Conservation (phyloP, 1,140 invertebrate genomes). For the Coelopa frigida region DNA sequence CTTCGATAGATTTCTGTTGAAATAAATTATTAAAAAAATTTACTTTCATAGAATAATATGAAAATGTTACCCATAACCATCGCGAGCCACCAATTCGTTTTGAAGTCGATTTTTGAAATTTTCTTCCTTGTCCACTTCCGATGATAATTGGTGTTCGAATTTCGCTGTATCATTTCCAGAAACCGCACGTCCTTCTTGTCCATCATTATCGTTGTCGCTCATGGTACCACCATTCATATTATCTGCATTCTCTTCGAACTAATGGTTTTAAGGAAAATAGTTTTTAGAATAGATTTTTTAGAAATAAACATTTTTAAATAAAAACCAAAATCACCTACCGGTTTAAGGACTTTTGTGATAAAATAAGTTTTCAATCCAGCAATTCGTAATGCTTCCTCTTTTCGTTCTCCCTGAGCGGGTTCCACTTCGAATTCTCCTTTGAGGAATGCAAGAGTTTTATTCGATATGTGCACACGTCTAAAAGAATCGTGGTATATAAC, state of each 20-base stretch:
- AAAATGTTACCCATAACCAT: slow-evolving; percentile 60
- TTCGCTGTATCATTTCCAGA: slow-evolving; percentile 17
- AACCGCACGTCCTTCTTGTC: slow-evolving; percentile 33
- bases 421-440: slow-evolving; percentile 93
- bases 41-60: neutral
- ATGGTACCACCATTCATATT: slow-evolving; percentile 32
- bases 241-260: too few species aligned
- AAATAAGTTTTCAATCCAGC: slow-evolving; percentile 88
- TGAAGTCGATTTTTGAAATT: slow-evolving; percentile 67
- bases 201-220: slow-evolving; percentile 20
- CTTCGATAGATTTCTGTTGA: slow-evolving; percentile 54
- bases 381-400: slow-evolving; percentile 78
- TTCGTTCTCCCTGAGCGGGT: slow-evolving; percentile 79
- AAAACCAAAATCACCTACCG: too few species aligned
- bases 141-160: slow-evolving; percentile 9
- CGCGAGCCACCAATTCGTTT: slow-evolving; percentile 74
- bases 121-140: slow-evolving; percentile 53
- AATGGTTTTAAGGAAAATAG: neutral
- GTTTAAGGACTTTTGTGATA: slow-evolving; percentile 78
- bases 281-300: slow-evolving; percentile 1
- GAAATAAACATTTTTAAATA: neutral
- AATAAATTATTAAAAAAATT: slow-evolving; percentile 14
- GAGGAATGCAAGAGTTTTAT: slow-evolving; percentile 82
- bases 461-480: slow-evolving; percentile 90
- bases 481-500: slow-evolving; percentile 1